Percentiles rank a stretch among this genome's conserved stretches.
Conservation (phyloP, 2,888 invertebrate species). For the Drosophila mettleri region DNA sequence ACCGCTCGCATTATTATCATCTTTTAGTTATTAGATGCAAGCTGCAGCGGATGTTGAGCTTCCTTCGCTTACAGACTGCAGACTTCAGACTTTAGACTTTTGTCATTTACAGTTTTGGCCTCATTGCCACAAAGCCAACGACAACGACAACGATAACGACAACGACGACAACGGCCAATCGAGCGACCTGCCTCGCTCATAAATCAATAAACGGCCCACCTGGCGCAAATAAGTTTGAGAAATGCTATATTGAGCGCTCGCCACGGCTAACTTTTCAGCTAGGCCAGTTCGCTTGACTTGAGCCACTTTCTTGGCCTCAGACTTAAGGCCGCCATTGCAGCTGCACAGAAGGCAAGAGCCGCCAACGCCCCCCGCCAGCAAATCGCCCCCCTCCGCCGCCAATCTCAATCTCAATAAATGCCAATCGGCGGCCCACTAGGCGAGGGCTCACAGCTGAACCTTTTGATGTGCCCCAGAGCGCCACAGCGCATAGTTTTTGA, state of each 20-base stretch:
- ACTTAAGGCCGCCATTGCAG: constrained; percentile 44
- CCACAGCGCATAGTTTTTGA: not conserved
- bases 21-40: constrained; percentile 77
- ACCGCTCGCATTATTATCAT: constrained; percentile 70
- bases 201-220: constrained; percentile 76
- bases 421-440: constrained; percentile 9
- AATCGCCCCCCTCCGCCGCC: no score
- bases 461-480: not conserved
- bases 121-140: constrained; percentile 31
- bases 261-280: constrained; percentile 26
- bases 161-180: constrained; percentile 1
- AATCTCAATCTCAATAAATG: not conserved
- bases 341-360: constrained; percentile 19
- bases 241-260: constrained; percentile 64
- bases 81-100: constrained; percentile 54
- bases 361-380: not conserved
- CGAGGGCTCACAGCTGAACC: not conserved
- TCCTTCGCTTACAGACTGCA: no score
- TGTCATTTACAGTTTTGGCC: constrained; percentile 77
- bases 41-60: constrained; percentile 75
- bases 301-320: constrained; percentile 47
- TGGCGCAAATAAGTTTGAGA: constrained; percentile 73
- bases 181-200: constrained; percentile 42
- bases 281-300: constrained; percentile 26
- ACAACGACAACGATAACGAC: constrained; percentile 6